Evolutionary conservation across 2,113 vertebrate genomes (phyloP).

Genomic region (Calidris pugnax): DNA sequence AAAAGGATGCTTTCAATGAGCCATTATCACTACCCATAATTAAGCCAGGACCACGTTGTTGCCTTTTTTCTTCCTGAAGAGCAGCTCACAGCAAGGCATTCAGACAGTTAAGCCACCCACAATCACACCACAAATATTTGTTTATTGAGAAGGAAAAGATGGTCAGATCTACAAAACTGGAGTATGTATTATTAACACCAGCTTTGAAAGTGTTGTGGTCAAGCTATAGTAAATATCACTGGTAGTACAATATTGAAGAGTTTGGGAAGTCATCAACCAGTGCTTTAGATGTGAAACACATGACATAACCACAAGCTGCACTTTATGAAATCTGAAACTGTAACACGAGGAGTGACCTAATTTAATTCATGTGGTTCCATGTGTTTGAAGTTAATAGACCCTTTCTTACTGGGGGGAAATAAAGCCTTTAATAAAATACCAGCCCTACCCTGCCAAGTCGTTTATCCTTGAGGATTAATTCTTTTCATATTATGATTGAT

Average conservation of each 20-base stretch:
- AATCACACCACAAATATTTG: conserved; percentile 70
- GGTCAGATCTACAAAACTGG: conserved; percentile 43
- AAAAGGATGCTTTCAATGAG: conserved; percentile 2
- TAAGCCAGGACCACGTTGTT: neutral
- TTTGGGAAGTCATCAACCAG: conserved; percentile 72
- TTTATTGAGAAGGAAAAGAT: conserved; percentile 69
- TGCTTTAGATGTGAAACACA: conserved; percentile 70
- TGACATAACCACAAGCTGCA: conserved; percentile 74
- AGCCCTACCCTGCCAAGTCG: conserved; percentile 44
- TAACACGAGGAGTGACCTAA: conserved; percentile 83
- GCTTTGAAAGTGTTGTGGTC: conserved; percentile 58
- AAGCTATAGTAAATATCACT: conserved; percentile 57
- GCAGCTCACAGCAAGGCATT: conserved; percentile 18
- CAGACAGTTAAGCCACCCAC: conserved; percentile 59
- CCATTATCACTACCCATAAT: neutral
- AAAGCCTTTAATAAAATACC: conserved; percentile 69
- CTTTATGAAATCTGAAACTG: conserved; percentile 87
- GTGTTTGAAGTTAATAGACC: conserved; percentile 77
- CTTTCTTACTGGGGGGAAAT: conserved; percentile 61
- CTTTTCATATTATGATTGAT: conserved; percentile 68
- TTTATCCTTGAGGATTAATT: conserved; percentile 70
- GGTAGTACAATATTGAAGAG: conserved; percentile 51
- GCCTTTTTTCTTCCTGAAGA: conserved; percentile 32
- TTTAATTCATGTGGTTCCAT: conserved; percentile 82
- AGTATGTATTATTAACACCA: conserved; percentile 65